These are phyloP conservation scores for Laothoe populi DNA, from an alignment of 2,888 invertebrate species.

Conservation along the genomic window DNA sequence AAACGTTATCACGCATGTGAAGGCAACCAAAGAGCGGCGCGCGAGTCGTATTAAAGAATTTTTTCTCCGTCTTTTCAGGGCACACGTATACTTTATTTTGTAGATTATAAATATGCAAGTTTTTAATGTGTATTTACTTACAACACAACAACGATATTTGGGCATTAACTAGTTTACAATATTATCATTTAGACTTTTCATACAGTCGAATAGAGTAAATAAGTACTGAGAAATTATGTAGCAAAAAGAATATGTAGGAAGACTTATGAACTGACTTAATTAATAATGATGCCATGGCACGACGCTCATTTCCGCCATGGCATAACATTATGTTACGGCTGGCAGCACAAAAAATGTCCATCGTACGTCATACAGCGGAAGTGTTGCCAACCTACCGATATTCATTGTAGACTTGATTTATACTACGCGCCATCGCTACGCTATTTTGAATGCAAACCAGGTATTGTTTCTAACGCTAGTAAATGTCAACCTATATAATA, in stretches of 20 bases:
- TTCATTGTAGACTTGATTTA: slow-evolving; percentile 21
- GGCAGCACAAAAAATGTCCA: slow-evolving; percentile 8
- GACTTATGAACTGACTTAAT: not conserved
- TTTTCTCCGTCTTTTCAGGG: too few relatives aligned
- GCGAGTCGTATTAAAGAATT: too few relatives aligned
- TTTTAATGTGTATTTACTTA: too few relatives aligned
- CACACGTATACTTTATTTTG: too few relatives aligned
- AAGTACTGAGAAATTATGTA: not conserved
- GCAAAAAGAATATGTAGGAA: not conserved
- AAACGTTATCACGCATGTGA: too few relatives aligned
- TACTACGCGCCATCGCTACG: slow-evolving; percentile 7
- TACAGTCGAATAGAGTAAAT: too few relatives aligned
- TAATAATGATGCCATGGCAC: slow-evolving; percentile 4
- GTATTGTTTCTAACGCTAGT: slow-evolving; percentile 9
- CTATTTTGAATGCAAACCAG: slow-evolving; percentile 9
- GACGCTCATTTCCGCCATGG: slow-evolving; percentile 1
- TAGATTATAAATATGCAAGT: too few relatives aligned
- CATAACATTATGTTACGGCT: slow-evolving; percentile 3
- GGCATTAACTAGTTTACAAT: too few relatives aligned
- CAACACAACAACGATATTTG: too few relatives aligned
- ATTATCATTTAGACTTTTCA: too few relatives aligned
- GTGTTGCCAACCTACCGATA: slow-evolving; percentile 17
- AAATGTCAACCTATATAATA: not conserved
- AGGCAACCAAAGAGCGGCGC: too few relatives aligned
- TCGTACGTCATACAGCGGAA: slow-evolving; percentile 15